Base-by-base conservation (phyloP, 2,113 vertebrate species). In the Colossoma macropomum region DNA sequence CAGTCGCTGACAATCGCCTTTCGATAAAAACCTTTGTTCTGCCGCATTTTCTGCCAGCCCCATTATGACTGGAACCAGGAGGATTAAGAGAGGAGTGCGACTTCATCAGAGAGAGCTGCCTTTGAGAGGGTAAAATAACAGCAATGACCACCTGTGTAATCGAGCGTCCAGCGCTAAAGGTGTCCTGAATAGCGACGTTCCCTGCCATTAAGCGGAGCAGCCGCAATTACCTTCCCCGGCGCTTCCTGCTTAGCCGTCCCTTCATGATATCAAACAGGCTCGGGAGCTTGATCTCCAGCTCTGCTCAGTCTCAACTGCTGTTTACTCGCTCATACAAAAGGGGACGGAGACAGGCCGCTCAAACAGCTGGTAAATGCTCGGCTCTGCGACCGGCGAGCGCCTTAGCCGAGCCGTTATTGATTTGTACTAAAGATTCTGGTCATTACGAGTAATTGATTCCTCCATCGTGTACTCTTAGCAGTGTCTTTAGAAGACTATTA, bases 11-110 rank as follows among this genome's bases (percentile, higher is more conserved):
- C 90, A 92, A 92, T 80, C 89, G 89, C 89, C 86, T 91, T 93
- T 94, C 92, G 91, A 92, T 92, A 90, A 89, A 85, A 89, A 81
- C 88, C 84, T 91, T 94, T 95, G 92, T 95, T 93, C 93, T 89
- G 91, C 87, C 77, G 73, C 90, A 88, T 85, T 87, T 86, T 87
- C 72, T 88, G 80, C 69, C 71, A 68, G 77, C 77, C 59, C 92
- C 90, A 92, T 93, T 92, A 92, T 92, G 87, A 89, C 87, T 83
- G 84, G 86, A 90, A 83, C 86, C 78, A 62, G 85, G 80, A 81
- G 68, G 89, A 84, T 89, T 89, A 87, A 86, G 83, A 86, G 90
- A 84, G 80, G 30, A 81, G 79, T 82, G 86, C 79, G 82, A 92
- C 91, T 92, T 92, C 81, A 86, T 88, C 86, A 91, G 86, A 62